Evolutionary conservation across 2,113 vertebrate genomes (phyloP), one percentile per base, ranked within the genome.

Genomic region (Saccopteryx leptura): DNA sequence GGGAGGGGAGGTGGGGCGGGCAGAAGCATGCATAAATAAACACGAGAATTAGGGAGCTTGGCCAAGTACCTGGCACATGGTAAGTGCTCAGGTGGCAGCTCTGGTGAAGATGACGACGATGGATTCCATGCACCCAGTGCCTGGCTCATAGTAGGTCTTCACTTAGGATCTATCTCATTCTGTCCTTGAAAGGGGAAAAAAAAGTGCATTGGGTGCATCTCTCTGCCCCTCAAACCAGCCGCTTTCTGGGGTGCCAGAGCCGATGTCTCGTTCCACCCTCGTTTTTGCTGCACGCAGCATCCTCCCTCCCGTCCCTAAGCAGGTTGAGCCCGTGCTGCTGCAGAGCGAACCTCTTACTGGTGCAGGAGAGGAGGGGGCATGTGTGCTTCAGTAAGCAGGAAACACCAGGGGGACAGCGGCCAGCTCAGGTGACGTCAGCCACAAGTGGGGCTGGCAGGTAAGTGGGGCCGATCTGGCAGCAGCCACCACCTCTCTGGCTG

Each of bases 201-300:
- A 39, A 26, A 11, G 6, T 46, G 46, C 61, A 15, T 1, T 0
- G 26, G 31, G 11, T 10, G 46, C 23, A 5, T 23, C 46, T 65
- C 4, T 24, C 31, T n/a, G 50, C 74, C 78, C 82, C 68, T 76
- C 68, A 12, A 26, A 15, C n/a, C 50, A 21, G 61, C 15, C 21
- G 1, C 56, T 56, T 39, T 1, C 4, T 0, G 4, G 56, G 82
- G 75, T 11, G 26, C 23, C 46, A 3, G 28, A 18, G 46, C 88
- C 21, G 79, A 18, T 1, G 86, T 7, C 8, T 11, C 13, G 13
- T 9, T 68, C 23, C 60, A n/a, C 61, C 0, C 10, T 15, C 1
- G 71, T 90, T 94, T 96, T 61, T 75, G 10, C 39, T 69, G 19
- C 18, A 52, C 48, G 76, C n/a, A 92, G 94, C 33, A 79, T 91